Conservation (phyloP, 2,113 vertebrate species). For the Vulpes ferrilata region DNA sequence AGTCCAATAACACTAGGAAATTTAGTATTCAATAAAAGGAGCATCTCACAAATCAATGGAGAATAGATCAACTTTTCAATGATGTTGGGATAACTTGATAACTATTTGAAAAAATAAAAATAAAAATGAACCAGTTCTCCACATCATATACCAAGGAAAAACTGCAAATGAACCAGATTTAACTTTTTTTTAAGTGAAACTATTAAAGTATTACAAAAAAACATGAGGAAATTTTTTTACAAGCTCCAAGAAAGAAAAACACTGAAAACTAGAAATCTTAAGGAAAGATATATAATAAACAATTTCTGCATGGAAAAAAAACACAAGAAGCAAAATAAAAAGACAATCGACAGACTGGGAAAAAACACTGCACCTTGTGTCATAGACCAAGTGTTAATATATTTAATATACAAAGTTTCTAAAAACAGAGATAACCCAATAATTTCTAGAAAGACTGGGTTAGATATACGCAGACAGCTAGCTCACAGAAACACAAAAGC, state of each 20-base stretch:
- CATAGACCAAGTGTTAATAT: background rate
- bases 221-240: background rate
- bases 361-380: background rate
- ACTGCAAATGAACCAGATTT: background rate
- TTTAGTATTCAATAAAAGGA: conserved; percentile 32
- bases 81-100: background rate
- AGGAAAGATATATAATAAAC: background rate
- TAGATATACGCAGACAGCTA: background rate
- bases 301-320: conserved; percentile 20
- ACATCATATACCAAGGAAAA: background rate
- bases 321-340: conserved; percentile 36
- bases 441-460: background rate
- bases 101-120: background rate
- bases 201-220: conserved; percentile 21
- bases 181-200: background rate
- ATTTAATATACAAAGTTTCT: background rate
- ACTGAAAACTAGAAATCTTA: conserved; percentile 17
- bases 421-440: background rate
- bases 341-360: background rate
- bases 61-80: background rate
- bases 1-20: background rate
- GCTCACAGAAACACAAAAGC: conserved; percentile 46
- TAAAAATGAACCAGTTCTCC: conserved; percentile 34
- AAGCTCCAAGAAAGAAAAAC: background rate
- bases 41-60: background rate